A percentile compares a stretch with the other conserved stretches of the same genome.
Conservation (phyloP, 2,888 invertebrate species). For the Epistrophe eligans region DNA sequence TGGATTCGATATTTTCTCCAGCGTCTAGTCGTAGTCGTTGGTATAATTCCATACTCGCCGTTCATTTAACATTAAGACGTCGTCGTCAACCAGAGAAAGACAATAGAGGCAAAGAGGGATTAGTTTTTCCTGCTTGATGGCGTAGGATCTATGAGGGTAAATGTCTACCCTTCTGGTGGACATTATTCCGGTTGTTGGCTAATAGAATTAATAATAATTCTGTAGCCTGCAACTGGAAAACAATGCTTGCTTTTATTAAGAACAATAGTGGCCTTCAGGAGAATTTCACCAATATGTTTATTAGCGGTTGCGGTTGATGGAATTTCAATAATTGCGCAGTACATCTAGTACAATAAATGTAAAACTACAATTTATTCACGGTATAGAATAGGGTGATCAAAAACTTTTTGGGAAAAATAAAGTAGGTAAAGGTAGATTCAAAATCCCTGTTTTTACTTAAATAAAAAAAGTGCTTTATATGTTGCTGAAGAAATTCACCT, state of each 20-base stretch:
- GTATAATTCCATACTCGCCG: slow-evolving; percentile 22
- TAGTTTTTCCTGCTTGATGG: slow-evolving; percentile 18
- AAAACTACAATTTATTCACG: too few species aligned
- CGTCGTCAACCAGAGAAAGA: not conserved
- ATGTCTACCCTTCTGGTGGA: slow-evolving; percentile 46
- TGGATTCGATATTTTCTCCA: slow-evolving; percentile 27
- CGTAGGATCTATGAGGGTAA: not conserved
- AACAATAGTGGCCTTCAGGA: slow-evolving; percentile 25
- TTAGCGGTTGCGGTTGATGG: too few species aligned
- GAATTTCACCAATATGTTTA: slow-evolving; percentile 5
- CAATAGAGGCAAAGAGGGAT: slow-evolving; percentile 15
- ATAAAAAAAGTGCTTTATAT: not conserved
- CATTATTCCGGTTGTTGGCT: slow-evolving; percentile 61
- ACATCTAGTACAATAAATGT: too few species aligned
- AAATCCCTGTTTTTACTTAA: too few species aligned
- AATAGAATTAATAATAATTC: slow-evolving; percentile 71
- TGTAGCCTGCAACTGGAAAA: slow-evolving; percentile 55
- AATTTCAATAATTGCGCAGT: too few species aligned
- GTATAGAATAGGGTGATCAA: too few species aligned
- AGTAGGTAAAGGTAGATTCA: too few species aligned
- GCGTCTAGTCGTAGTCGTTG: not conserved
- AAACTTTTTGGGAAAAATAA: too few species aligned
- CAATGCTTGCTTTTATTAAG: slow-evolving; percentile 51
- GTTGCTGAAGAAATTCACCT: slow-evolving; percentile 8
- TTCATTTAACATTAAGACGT: slow-evolving; percentile 35